These are phyloP conservation scores for Orbicella faveolata DNA, from an alignment of 64 coral and sea anemone genomes.

Conservation along the genomic window DNA sequence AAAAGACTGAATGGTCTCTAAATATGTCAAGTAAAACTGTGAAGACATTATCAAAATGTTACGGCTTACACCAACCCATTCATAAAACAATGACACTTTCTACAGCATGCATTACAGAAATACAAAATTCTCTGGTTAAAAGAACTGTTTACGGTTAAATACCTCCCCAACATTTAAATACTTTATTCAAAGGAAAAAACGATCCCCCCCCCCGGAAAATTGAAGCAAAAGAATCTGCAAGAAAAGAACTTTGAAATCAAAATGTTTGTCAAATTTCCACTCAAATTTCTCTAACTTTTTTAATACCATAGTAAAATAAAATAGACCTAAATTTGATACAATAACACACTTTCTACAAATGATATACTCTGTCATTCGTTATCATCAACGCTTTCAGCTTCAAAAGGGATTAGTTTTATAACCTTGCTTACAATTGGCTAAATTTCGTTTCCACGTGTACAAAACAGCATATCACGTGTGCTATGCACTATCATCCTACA, in stretches of 20 bases:
- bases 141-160: slow-evolving; percentile 23
- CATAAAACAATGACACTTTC: neutral
- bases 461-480: neutral
- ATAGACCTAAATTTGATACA: neutral
- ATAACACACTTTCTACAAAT: slow-evolving; percentile 37
- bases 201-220: neutral
- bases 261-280: neutral
- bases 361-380: slow-evolving; percentile 24
- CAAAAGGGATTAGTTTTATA: neutral
- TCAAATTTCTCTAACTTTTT: slow-evolving; percentile 2
- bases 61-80: neutral
- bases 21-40: slow-evolving; percentile 34
- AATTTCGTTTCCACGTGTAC: neutral
- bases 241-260: neutral
- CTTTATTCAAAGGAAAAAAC: neutral
- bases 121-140: slow-evolving; percentile 13
- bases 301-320: slow-evolving; percentile 13
- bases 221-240: neutral
- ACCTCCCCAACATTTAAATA: neutral
- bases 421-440: neutral
- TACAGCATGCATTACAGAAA: neutral
- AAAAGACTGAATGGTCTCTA: neutral
- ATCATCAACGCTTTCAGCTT: neutral
- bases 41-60: neutral
- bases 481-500: neutral